Base-by-base conservation (phyloP, 2,113 vertebrate genomes). In the Oreochromis tanganicae region DNA sequence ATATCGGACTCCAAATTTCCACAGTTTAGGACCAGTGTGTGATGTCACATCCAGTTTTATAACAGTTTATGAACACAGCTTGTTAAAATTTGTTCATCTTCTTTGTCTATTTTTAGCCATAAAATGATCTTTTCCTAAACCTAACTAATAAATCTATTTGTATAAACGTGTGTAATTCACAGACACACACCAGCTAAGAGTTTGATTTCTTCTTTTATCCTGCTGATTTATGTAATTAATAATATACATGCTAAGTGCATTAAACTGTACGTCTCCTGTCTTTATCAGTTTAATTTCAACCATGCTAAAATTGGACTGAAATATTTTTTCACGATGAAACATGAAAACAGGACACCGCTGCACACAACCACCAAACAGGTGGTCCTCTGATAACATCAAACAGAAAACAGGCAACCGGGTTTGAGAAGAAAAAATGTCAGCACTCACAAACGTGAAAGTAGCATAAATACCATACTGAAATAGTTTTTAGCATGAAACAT, bases 221-320 rank as follows among this genome's bases (percentile, higher is more conserved):
- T 66, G 61, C 19, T 66, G 61, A 38, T 38, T 66, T 66, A 66
- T 66, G 61, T 66, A 3, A 21, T 66, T 66, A 66, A 66, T 38
- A 21, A 38, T 21, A 66, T n/a, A 66, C 10, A 38, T 21, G 6
- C 19, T 38, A 38, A 21, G 19, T 66, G 19, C 61, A 21, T 38
- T 66, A 38, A 66, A 38, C 19, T 38, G 61, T 66, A 21, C 3
- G 0, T 68, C 34, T 68, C 3, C 61, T 38, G 19, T 68, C 19
- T 66, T 66, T 38, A 68, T 38, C 6, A 5, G 17, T 11, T 68
- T 38, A 1, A 38, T 68, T 68, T 68, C 34, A 68, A 68, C 34
- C 11, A 68, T 38, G 6, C 61, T 21, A 68, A 21, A 68, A 68
- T 38, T 38, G 19, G 3, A 21, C 34, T 66, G 34, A 38, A 66